Conservation (phyloP, 2,113 vertebrate species). For the Meleagris gallopavo region DNA sequence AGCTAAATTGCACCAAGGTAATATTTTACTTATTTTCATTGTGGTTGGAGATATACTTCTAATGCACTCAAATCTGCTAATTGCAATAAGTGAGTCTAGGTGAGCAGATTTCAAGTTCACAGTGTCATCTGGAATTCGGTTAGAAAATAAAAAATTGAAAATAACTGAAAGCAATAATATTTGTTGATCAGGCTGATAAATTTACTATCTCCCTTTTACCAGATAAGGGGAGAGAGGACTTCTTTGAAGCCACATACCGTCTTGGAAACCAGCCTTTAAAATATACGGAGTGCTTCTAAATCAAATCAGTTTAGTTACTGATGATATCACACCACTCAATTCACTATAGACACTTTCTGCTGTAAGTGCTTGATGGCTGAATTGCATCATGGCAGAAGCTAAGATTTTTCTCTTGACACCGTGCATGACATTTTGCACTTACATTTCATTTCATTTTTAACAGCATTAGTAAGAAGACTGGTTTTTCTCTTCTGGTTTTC, state of each 20-base stretch:
- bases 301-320: background rate
- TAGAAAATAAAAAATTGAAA: background rate
- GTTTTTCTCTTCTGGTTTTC: background rate
- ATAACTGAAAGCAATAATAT: background rate
- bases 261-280: background rate
- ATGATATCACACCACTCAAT: background rate
- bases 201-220: background rate
- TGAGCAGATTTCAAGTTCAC: background rate
- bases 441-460: background rate
- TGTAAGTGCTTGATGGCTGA: background rate
- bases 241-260: background rate
- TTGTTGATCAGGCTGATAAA: background rate
- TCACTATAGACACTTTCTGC: background rate
- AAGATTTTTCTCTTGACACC: background rate
- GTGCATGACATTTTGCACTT: background rate
- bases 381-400: background rate
- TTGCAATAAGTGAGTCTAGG: background rate
- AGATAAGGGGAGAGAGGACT: background rate
- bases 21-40: background rate
- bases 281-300: background rate
- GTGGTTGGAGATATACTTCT: background rate
- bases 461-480: background rate
- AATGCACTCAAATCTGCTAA: background rate
- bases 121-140: background rate
- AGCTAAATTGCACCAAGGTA: background rate